Evolutionary conservation across 2,888 invertebrate genomes (phyloP).

Genomic region (Scaptomyza cyrtandrae): DNA sequence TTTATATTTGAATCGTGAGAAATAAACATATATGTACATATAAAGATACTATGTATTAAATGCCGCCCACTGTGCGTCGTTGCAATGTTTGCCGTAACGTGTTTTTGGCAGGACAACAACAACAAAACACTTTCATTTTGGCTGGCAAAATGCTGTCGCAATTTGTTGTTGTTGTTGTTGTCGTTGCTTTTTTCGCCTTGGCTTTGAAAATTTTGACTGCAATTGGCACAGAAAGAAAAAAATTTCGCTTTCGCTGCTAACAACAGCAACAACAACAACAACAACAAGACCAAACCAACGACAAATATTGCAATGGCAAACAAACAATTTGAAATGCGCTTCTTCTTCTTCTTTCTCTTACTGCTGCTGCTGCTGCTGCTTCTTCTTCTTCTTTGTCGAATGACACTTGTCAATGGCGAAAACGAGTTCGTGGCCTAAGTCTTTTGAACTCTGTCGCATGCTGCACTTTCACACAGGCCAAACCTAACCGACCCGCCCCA

Average conservation of each 20-base stretch:
- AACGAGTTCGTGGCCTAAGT: slow-evolving; percentile 75
- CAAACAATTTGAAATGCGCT: slow-evolving; percentile 36
- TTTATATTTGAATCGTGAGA: slow-evolving; percentile 25
- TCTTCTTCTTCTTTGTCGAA: slow-evolving; percentile 19
- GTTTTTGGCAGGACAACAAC: slow-evolving; percentile 50
- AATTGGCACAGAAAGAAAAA: slow-evolving; percentile 71
- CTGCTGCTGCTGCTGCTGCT: background rate
- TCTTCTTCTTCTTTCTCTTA: slow-evolving; percentile 21
- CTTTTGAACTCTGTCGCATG: slow-evolving; percentile 67
- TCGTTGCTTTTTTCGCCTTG: slow-evolving; percentile 40
- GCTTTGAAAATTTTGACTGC: slow-evolving; percentile 70
- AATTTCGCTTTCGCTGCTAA: slow-evolving; percentile 67
- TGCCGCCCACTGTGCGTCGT: slow-evolving; percentile 50
- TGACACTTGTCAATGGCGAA: slow-evolving; percentile 71
- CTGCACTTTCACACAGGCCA: slow-evolving; percentile 54
- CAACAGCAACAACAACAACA: slow-evolving; percentile 30
- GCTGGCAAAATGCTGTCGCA: slow-evolving; percentile 38
- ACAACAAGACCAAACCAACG: slow-evolving; percentile 10
- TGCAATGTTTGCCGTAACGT: slow-evolving; percentile 54
- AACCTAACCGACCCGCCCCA: slow-evolving; percentile 5
- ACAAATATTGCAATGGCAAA: slow-evolving; percentile 28
- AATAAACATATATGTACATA: background rate
- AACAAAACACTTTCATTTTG: slow-evolving; percentile 74
- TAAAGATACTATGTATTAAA: background rate
- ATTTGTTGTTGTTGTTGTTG: slow-evolving; percentile 6